These are phyloP conservation scores for Bergia puertoricense DNA, from an alignment of 92 coral and sea anemone genomes.

Conservation along the genomic window DNA sequence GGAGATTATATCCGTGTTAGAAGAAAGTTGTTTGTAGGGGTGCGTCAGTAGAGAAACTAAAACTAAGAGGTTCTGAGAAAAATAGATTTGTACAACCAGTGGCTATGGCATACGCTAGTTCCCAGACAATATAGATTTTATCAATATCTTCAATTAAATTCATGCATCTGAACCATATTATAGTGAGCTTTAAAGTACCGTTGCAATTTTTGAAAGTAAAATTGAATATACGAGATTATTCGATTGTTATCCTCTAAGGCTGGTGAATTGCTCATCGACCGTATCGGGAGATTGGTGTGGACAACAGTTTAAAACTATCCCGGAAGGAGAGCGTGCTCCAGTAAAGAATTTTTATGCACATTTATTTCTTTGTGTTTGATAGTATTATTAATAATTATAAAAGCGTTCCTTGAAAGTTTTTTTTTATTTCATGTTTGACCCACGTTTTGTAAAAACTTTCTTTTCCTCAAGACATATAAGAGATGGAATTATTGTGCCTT, in stretches of 20 bases:
- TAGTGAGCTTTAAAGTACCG: not conserved
- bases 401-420: no score
- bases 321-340: not conserved
- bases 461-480: no score
- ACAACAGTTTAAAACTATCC: not conserved
- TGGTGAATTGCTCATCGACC: not conserved
- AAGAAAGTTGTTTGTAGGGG: slow-evolving; percentile 8
- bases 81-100: not conserved
- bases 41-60: slow-evolving; percentile 6
- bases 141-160: not conserved
- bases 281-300: not conserved
- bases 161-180: not conserved
- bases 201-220: not conserved
- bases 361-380: no score
- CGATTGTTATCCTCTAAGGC: not conserved
- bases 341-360: no score
- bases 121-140: not conserved
- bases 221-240: not conserved
- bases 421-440: no score
- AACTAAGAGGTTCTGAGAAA: not conserved
- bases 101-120: not conserved
- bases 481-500: no score
- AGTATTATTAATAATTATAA: no score
- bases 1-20: not conserved
- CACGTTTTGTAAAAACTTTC: no score